phyloP scores from a whole-genome alignment of 2,888 invertebrate genomes.

The Parnassius orleans region DNA sequence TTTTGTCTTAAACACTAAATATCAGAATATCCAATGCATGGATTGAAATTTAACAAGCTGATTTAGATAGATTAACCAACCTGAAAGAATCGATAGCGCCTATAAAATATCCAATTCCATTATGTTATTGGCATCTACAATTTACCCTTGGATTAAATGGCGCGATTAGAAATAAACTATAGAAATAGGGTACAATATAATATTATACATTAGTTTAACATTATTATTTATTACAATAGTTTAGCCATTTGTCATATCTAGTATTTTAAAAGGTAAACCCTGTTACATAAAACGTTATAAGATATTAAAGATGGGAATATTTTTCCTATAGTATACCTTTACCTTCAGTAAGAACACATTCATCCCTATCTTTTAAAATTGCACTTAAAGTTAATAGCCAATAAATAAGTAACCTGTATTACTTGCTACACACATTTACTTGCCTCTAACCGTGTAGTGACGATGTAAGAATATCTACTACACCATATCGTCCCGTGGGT shows the following conservation, averaged over 20 bases:
- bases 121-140: slow-evolving; percentile 21
- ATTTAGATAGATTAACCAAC: not conserved
- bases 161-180: slow-evolving; percentile 19
- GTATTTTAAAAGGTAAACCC: slow-evolving; percentile 9
- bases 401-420: too few relatives aligned
- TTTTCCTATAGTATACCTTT: too few relatives aligned
- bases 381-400: too few relatives aligned
- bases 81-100: slow-evolving; percentile 1
- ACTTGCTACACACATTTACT: too few relatives aligned
- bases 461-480: too few relatives aligned
- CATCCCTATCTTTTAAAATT: too few relatives aligned
- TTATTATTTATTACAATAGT: slow-evolving; percentile 9
- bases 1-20: not conserved
- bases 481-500: too few relatives aligned
- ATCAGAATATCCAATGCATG: not conserved
- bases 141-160: slow-evolving; percentile 15
- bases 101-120: slow-evolving; percentile 25
- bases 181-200: slow-evolving; percentile 13
- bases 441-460: too few relatives aligned
- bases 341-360: too few relatives aligned
- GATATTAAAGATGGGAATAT: too few relatives aligned
- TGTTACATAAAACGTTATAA: too few relatives aligned
- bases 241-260: slow-evolving; percentile 16
- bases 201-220: not conserved
- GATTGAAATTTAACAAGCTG: not conserved